Conservation (phyloP, 1,140 invertebrate genomes). For the Platorchestia sp. region DNA sequence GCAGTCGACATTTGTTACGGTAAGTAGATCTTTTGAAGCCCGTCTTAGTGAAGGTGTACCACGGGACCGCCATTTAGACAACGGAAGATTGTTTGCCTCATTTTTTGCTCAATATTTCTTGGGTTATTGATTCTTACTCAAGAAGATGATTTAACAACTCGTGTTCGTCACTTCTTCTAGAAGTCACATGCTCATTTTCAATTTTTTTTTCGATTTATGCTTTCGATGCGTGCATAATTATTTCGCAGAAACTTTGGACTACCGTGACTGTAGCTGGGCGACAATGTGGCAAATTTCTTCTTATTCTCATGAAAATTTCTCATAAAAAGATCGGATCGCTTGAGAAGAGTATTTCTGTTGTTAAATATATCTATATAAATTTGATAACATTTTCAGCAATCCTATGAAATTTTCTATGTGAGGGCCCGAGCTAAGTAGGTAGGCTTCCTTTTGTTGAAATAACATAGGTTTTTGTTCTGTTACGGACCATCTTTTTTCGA, state of each 20-base stretch:
- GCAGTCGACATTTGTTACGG: not conserved
- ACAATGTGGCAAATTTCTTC: not conserved
- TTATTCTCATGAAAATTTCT: no score
- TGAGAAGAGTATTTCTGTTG: not conserved
- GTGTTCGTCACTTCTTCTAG: not conserved
- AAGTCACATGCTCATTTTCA: no score
- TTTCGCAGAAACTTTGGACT: not conserved
- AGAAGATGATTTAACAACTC: not conserved
- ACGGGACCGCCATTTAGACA: not conserved
- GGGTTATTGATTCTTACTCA: not conserved
- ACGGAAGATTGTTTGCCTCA: not conserved
- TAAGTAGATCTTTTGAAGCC: not conserved
- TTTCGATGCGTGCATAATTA: not conserved
- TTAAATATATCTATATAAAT: not conserved
- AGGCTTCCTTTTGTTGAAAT: no score
- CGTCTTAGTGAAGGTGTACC: not conserved
- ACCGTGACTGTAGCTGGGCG: not conserved
- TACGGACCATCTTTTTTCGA: no score
- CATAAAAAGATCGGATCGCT: not conserved
- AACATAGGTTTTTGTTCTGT: no score
- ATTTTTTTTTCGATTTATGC: not conserved
- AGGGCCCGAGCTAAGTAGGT: no score
- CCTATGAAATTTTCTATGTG: no score
- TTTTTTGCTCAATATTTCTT: not conserved
- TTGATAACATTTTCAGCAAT: not conserved